Base-by-base conservation (phyloP, 2,888 invertebrate genomes). In the Microplitis manilae region DNA sequence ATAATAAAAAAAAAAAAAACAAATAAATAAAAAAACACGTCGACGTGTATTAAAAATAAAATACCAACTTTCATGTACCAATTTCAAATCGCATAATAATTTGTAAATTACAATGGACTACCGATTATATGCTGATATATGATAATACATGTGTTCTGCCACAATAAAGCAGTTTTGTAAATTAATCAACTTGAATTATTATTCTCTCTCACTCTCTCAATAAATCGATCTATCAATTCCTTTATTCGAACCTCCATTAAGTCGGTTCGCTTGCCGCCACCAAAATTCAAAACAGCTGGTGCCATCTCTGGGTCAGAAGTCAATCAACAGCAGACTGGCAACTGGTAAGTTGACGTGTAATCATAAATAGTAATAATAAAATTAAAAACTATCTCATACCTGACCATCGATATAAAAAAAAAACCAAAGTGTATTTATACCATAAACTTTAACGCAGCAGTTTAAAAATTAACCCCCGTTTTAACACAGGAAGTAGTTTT, bases 161-260 rank as follows among this genome's bases (percentile, higher is more conserved):
- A 88, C 88, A 89, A 89, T 89, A 89, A 88, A 89, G 88, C 89
- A 89, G 88, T 88, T 89, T 88, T 89, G 88, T 87, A 86, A 87
- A 84, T 84, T 85, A 85, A 85, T 50, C 50, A 8, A 80, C 73
- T 64, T 50, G 65, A 61, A 72, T 62, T 38, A 30, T 65, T 20
- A 6, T 65, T 65, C 6, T 30, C 38, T 65, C 17, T 8, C 2
- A 38, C 8, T 1, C 8, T 6, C 5, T 13, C 62, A 8, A 7
- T 62, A 62, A 1, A 62, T 62, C n/a, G 8, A 8, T n/a, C n/a
- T 59, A 59, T 59, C 2, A 20, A 20, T 20, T 20, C 15, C 4
- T n/a, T n/a, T n/a, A 30, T 30, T 30, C 30, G 30, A 30, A 30
- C 30, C 30, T 30, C 30, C 30, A 30, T 30, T 4, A 2, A 20